Percentiles rank a stretch among this genome's conserved stretches.
phyloP scores from a whole-genome alignment of 2,888 invertebrate genomes.

The Megastigmus dorsalis region DNA sequence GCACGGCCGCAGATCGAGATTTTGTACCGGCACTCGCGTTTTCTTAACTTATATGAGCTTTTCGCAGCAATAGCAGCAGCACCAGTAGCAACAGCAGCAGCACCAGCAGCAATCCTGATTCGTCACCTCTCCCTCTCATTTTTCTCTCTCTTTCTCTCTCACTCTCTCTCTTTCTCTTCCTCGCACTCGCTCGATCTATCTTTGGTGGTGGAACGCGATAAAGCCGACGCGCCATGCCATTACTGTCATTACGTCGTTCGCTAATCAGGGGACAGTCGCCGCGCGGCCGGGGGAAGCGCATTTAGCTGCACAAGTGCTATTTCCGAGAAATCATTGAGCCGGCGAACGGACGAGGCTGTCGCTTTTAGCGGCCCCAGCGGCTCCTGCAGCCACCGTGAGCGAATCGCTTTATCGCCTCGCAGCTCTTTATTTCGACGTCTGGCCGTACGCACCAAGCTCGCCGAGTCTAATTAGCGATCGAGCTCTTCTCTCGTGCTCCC shows the following conservation, averaged over 20 bases:
- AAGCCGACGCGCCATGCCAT: conserved; percentile 19
- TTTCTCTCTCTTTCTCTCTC: neutral
- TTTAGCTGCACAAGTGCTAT: conserved; percentile 1
- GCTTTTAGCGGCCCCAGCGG: too few species aligned
- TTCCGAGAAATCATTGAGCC: conserved; percentile 13
- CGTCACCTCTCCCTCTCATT: too few species aligned
- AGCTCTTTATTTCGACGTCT: conserved; percentile 13
- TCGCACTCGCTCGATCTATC: neutral
- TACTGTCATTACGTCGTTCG: conserved; percentile 37
- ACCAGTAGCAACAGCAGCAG: too few species aligned
- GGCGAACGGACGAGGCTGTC: neutral
- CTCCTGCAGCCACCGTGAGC: too few species aligned
- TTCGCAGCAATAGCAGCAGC: too few species aligned
- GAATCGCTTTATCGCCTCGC: conserved; percentile 9
- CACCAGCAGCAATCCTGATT: too few species aligned
- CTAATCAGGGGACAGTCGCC: conserved; percentile 24
- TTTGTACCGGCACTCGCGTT: too few species aligned
- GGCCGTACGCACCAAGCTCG: neutral
- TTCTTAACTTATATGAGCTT: too few species aligned
- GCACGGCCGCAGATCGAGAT: too few species aligned
- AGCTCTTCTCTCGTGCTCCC: too few species aligned
- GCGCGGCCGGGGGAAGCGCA: neutral
- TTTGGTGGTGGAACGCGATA: conserved; percentile 3
- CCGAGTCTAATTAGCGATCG: conserved; percentile 26
- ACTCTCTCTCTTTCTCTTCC: neutral